Evolutionary conservation across 2,113 vertebrate species (phyloP).

Genomic region (Zosterops borbonicus): DNA sequence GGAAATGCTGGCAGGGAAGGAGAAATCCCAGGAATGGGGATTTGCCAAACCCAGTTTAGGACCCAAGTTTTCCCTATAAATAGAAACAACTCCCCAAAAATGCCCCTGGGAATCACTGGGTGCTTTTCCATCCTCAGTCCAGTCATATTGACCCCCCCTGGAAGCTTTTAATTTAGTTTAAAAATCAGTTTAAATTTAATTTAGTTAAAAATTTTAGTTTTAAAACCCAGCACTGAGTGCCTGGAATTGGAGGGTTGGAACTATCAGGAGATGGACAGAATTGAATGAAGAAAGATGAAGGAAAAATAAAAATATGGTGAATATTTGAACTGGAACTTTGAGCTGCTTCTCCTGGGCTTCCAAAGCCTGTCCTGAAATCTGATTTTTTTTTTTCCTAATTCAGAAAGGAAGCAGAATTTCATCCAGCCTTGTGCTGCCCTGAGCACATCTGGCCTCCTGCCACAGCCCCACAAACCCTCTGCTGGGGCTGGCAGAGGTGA

Average conservation of each 20-base stretch:
- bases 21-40: not conserved
- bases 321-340: not conserved
- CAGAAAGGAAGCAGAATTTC: conserved; percentile 7
- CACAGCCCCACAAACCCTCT: not conserved
- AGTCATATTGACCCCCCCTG: accelerated
- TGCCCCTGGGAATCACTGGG: not conserved
- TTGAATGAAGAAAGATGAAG: accelerated
- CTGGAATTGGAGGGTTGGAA: not conserved
- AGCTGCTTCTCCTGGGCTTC: not conserved
- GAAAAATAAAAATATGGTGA: not conserved
- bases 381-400: not conserved
- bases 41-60: not conserved
- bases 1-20: not conserved
- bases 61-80: not conserved
- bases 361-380: not conserved
- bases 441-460: not conserved
- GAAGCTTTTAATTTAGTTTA: not conserved
- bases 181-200: too few species aligned
- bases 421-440: not conserved
- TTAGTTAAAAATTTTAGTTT: too few species aligned
- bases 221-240: not conserved
- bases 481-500: not conserved
- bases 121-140: not conserved
- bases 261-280: not conserved
- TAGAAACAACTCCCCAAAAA: not conserved